Percentiles rank a stretch among this genome's conserved stretches.
Conservation (phyloP, 2,888 invertebrate genomes). For the Drosophila robusta region DNA sequence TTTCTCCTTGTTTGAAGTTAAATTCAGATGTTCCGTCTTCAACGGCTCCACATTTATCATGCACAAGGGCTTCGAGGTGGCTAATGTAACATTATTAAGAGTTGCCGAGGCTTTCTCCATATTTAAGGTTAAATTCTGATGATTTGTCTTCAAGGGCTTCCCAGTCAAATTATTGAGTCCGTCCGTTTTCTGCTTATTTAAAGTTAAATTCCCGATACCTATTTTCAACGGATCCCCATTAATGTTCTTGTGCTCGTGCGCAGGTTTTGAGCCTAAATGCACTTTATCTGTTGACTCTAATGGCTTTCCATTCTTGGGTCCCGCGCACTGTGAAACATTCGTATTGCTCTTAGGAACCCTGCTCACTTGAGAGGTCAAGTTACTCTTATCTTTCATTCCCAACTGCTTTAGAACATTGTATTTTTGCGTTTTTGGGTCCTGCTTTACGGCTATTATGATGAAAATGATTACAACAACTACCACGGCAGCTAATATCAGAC, state of each 20-base stretch:
- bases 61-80: too few species aligned
- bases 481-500: not conserved
- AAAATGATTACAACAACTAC: not conserved
- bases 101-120: not conserved
- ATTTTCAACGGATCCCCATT: not conserved
- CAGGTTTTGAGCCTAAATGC: too few species aligned
- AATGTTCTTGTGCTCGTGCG: not conserved
- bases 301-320: not conserved
- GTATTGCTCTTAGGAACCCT: too few species aligned
- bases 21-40: too few species aligned
- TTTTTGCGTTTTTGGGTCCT: not conserved
- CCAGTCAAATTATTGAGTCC: not conserved
- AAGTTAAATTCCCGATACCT: not conserved
- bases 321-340: too few species aligned
- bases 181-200: not conserved
- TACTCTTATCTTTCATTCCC: not conserved
- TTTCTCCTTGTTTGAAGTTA: not conserved
- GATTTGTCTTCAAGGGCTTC: not conserved
- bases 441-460: not conserved
- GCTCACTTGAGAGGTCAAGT: not conserved
- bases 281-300: not conserved
- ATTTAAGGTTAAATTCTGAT: not conserved
- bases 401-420: not conserved
- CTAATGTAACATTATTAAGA: not conserved
- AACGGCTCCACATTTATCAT: too few species aligned